phyloP scores from a whole-genome alignment of 2,797 vertebrate genomes.

The Mormyrops attenuatus region DNA sequence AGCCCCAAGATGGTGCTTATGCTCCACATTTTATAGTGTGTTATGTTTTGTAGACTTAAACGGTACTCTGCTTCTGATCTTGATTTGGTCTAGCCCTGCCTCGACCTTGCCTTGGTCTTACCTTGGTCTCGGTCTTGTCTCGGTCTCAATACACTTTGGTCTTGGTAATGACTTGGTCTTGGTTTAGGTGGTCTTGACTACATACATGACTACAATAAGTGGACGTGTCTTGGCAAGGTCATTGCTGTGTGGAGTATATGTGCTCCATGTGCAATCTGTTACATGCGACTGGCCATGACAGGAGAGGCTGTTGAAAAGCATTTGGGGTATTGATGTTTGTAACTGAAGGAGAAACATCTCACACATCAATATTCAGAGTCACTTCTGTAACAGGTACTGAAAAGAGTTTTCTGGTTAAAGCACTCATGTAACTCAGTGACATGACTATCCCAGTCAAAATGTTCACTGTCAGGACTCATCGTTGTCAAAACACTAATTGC shows the following conservation, averaged over 20 bases:
- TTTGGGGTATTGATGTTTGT: neutral
- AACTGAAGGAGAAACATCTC: neutral
- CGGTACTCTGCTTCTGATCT: neutral
- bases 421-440: neutral
- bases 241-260: neutral
- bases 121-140: neutral
- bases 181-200: neutral
- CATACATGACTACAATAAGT: neutral
- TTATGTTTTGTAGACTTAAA: neutral
- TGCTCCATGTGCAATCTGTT: neutral
- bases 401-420: neutral
- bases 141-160: neutral
- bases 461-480: neutral
- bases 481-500: neutral
- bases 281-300: neutral
- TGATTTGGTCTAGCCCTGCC: neutral
- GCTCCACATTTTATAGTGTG: neutral
- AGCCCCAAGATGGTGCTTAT: neutral
- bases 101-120: too few relatives aligned
- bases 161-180: neutral
- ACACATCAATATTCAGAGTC: neutral
- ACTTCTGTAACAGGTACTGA: neutral
- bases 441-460: neutral
- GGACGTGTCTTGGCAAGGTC: neutral
- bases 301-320: neutral